Evolutionary conservation across 2,888 invertebrate genomes (phyloP).

Genomic region (Trachelus stipa): DNA sequence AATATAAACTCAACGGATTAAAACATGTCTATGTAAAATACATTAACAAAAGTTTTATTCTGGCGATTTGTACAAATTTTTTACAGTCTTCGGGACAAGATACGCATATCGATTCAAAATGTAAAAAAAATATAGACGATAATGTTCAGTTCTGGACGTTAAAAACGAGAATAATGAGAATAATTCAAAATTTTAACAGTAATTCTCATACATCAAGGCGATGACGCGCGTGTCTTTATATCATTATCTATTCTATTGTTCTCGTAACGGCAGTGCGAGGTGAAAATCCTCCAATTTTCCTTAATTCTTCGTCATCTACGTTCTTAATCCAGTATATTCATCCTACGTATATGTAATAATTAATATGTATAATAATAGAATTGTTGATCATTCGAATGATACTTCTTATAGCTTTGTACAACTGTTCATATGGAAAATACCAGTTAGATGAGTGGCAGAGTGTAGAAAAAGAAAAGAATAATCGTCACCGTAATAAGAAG

Average conservation of each 20-base stretch:
- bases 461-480: not conserved
- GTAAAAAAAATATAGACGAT: constrained; percentile 48
- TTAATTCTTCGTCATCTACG: not conserved
- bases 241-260: too few species aligned
- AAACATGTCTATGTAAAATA: constrained; percentile 32
- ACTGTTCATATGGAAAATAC: not conserved
- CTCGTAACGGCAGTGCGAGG: constrained; percentile 49
- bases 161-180: constrained; percentile 30
- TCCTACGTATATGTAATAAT: not conserved
- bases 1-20: not conserved
- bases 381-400: not conserved
- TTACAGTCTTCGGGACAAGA: constrained; percentile 51
- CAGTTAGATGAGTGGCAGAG: not conserved
- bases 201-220: constrained; percentile 1
- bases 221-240: too few species aligned
- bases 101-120: constrained; percentile 40
- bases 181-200: not conserved
- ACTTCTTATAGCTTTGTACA: not conserved
- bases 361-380: not conserved
- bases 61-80: constrained; percentile 57
- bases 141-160: constrained; percentile 57
- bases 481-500: not conserved
- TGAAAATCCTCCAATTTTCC: constrained; percentile 27
- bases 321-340: not conserved
- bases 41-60: constrained; percentile 54